Evolutionary conservation across 1,140 invertebrate species (phyloP), one percentile per base, ranked within the genome.

Genomic region (Andrena cerasifolii): DNA sequence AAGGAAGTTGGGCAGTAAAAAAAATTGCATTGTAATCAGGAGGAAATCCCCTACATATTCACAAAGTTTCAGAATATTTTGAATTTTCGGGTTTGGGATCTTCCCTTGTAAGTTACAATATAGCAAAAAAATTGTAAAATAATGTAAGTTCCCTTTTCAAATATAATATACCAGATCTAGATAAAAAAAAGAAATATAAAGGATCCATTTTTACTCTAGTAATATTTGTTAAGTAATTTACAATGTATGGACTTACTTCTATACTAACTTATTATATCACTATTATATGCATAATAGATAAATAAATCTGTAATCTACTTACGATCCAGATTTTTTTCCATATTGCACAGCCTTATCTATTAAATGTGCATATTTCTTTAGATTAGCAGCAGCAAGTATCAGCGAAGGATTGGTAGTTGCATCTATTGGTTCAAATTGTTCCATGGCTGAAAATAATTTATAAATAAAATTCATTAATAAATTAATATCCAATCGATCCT

Each of bases 391-490:
- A 77, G 97, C 96, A 68, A 99, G 93, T 76, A 99, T 99, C 2
- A 99, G 93, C 3, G 99, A 99, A 10, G 99, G 99, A 93, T 99
- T 99, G 26, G 99, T 99, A 0, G 99, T 99, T 18, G 99, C 99
- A 96, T 99, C 99, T n/a, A 98, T 99, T 14, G 99, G 99, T 90
- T 98, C 97, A 92, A 98, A 99, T 84, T 97, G 95, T 90, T 98
- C 96, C 95, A 99, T 99, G 3, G 97, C 98, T 99, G 80, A 87
- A 89, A 71, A 88, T 24, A 67, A 67, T 47, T 33, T 5, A 88
- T 16, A 63, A 79, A 78, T 78, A 40, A 61, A 47, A 36, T 67
- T 12, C 10, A 6, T 78, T 70, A 43, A 58, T 43, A 31, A 49
- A 24, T 77, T 86, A 73, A 40, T 65, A 47, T 63, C 65, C 61